Percentiles rank a stretch among this genome's conserved stretches.
These are phyloP conservation scores for Willowsia nigromaculata DNA, from an alignment of 2,888 invertebrate species.

Conservation along the genomic window DNA sequence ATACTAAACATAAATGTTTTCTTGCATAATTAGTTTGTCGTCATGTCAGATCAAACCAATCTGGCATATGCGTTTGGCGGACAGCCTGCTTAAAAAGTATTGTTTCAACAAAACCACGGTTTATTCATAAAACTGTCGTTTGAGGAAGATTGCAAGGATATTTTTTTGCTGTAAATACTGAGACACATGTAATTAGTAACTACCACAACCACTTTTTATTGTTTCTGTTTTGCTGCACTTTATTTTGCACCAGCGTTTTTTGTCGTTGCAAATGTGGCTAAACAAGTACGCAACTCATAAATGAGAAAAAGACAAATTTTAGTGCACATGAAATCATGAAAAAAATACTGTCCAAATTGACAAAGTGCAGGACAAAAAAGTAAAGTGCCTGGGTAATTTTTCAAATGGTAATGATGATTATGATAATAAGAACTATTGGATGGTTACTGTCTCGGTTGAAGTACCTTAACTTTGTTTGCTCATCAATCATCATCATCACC, in stretches of 20 bases:
- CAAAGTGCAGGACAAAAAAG: conserved; percentile 6
- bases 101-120: neutral
- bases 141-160: neutral
- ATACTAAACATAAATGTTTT: neutral
- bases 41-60: neutral
- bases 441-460: neutral
- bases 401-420: neutral
- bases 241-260: neutral
- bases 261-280: neutral
- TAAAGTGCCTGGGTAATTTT: neutral
- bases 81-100: neutral
- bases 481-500: conserved; percentile 29
- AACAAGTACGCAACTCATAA: neutral
- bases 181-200: conserved; percentile 9
- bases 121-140: neutral
- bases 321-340: neutral
- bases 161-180: neutral
- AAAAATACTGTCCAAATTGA: neutral
- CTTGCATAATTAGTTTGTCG: conserved; percentile 10
- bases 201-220: conserved; percentile 1
- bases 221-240: neutral
- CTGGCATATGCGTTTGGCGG: neutral
- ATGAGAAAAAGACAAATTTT: neutral
- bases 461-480: conserved; percentile 41
- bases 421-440: neutral